phyloP scores from a whole-genome alignment of 1,140 invertebrate species.

The Drosophila tani region DNA sequence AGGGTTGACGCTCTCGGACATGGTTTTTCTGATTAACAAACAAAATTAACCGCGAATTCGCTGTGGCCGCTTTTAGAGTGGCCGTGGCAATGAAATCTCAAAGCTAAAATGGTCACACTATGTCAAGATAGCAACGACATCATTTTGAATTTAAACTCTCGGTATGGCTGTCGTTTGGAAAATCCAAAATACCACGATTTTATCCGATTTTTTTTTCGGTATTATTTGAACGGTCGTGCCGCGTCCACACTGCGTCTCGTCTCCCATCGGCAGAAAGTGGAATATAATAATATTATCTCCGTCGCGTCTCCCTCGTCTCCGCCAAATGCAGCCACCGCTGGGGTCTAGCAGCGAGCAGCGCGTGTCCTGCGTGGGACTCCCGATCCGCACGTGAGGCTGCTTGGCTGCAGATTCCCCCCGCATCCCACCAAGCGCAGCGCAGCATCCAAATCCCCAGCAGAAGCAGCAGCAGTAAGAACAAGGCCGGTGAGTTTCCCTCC shows the following conservation, averaged over 20 bases:
- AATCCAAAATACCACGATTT: too few species aligned
- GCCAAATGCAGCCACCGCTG: constrained; percentile 16
- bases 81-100: not conserved
- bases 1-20: constrained; percentile 37
- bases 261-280: not conserved
- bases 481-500: constrained; percentile 29
- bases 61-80: not conserved
- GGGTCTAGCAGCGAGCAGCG: constrained; percentile 5
- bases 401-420: constrained; percentile 4
- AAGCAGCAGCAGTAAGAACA: not conserved
- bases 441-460: constrained; percentile 2
- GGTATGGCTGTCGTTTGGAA: too few species aligned
- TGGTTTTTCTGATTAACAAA: not conserved
- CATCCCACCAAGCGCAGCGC: constrained; percentile 7
- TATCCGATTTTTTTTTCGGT: not conserved
- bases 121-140: not conserved
- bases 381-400: constrained; percentile 22
- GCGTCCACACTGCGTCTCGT: not conserved
- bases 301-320: constrained; percentile 6
- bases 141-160: too few species aligned
- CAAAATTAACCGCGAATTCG: constrained; percentile 9
- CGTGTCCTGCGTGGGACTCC: constrained; percentile 28
- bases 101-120: not conserved
- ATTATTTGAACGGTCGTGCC: constrained; percentile 9
- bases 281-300: not conserved